Base-by-base conservation (phyloP, 2,888 invertebrate species). In the Ophion ventricosus region DNA sequence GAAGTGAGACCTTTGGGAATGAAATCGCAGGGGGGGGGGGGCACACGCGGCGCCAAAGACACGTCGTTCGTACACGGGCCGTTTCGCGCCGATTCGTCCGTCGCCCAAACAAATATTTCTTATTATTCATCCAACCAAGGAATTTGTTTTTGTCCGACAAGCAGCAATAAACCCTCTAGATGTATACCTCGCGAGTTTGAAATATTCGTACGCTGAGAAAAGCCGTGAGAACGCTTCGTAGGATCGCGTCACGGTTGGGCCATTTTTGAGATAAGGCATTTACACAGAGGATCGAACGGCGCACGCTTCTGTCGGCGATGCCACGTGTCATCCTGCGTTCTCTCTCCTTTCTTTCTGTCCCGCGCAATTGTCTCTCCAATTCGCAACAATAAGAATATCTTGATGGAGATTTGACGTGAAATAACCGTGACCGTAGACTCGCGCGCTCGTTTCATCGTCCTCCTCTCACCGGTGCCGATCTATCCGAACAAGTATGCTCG, bases 241-340 rank as follows among this genome's bases (percentile, higher is more conserved):
- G 75, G 80, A 80, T 84, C 61, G 67, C 67, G 82, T 80, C 82
- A 84, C 78, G 82, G 78, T 84, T 77, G 61, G 11, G 56, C 73
- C 61, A 77, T 69, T 23, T 66, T 82, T 26, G 69, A 82, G 82
- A 86, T 84, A 84, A 84, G 80, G 73, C n/a, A 14, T 25, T 25
- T 80, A 20, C 8, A 64, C 17, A 26, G 70, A 75, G 40, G 70
- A 75, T 73, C 54, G 40, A 20, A 61, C 54, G 40, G 59, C 25
- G 61, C 69, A 35, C 35, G 35, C 35, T 63, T 63, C 82, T n/a
- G n/a, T 73, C 66, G 76, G 25, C 17, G 20, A 23, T 7, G 83
- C 79, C 83, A 83, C 83, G 83, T 83, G 83, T 14, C 80, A n/a
- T 61, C 66, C 74, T 43, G 35, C 3, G 5, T 25, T 35, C 56